Base-by-base conservation (phyloP, 2,888 invertebrate genomes). In the Eudasyphora cyanicolor region DNA sequence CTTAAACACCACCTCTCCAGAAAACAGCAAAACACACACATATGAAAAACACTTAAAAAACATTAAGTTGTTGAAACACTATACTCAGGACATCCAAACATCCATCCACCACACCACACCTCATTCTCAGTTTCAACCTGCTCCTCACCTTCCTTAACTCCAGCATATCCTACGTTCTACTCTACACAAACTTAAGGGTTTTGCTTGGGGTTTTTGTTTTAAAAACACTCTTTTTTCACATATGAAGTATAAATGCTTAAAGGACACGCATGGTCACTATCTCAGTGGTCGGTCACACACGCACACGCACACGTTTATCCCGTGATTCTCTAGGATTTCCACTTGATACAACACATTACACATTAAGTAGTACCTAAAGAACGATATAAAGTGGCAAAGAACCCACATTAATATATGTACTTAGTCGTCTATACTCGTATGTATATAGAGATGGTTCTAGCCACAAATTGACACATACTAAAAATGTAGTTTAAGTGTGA, bases 51-150 rank as follows among this genome's bases (percentile, higher is more conserved):
- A 51, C 76, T 76, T 71, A 49, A 64, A 75, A 62, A 38, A 27
- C 67, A 73, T 81, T 73, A 81, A 73, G 69, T 75, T 79, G 57
- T 79, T 74, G 32, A 79, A 69, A 57, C 45, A 64, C 62, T 35
- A 32, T 6, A 32, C 19, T 10, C 14, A 57, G 29, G 60, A 17
- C 27, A 21, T 6, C 45, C 35, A 35, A 57, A 29, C 12, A 24
- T 29, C 60, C 27, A n/a, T n/a, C n/a, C n/a, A n/a, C n/a, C n/a
- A n/a, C n/a, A n/a, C n/a, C 29, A 57, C 21, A 24, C 17, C 32
- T 19, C n/a, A 27, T 27, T 27, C 45, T n/a, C n/a, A n/a, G n/a
- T n/a, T n/a, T n/a, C n/a, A n/a, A n/a, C n/a, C n/a, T n/a, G n/a
- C n/a, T n/a, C n/a, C n/a, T n/a, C n/a, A 12, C 14, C 3, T 54